Percentiles rank a stretch among this genome's conserved stretches.
phyloP scores from a whole-genome alignment of 2,888 invertebrate genomes.

The Polydrusus tereticollis region DNA sequence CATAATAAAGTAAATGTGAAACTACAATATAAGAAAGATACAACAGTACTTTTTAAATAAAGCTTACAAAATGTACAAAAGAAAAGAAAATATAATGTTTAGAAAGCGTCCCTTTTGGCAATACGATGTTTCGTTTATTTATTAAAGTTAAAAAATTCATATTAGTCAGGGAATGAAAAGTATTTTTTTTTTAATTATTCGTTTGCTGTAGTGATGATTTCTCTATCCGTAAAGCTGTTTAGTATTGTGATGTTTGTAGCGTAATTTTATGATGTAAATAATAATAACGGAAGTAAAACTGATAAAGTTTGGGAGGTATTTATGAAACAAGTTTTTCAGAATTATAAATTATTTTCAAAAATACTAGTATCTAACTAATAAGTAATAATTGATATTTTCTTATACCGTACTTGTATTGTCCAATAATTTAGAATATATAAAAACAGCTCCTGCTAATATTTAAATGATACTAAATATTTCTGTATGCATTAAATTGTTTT shows the following conservation, averaged over 20 bases:
- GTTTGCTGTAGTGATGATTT: neutral
- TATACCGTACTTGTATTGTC: neutral
- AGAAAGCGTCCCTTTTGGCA: constrained; percentile 4
- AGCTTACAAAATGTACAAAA: neutral
- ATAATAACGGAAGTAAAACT: too few species aligned
- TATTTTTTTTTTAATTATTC: neutral
- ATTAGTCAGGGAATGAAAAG: too few species aligned
- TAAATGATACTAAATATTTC: neutral
- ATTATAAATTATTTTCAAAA: too few species aligned
- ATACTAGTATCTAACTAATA: too few species aligned
- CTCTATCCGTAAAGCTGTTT: too few species aligned
- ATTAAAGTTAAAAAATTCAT: constrained; percentile 1
- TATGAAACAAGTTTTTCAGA: too few species aligned
- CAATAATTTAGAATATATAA: neutral
- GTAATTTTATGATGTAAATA: neutral
- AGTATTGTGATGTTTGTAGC: neutral
- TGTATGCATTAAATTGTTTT: neutral
- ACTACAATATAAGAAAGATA: too few species aligned
- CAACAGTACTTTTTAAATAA: neutral
- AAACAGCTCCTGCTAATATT: neutral
- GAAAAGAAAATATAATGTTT: neutral
- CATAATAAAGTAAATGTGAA: too few species aligned
- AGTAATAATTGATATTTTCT: too few species aligned
- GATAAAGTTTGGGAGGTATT: neutral
- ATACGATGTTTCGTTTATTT: constrained; percentile 12